Conservation (phyloP, 2,888 invertebrate genomes). For the Drosophila kanekoi region DNA sequence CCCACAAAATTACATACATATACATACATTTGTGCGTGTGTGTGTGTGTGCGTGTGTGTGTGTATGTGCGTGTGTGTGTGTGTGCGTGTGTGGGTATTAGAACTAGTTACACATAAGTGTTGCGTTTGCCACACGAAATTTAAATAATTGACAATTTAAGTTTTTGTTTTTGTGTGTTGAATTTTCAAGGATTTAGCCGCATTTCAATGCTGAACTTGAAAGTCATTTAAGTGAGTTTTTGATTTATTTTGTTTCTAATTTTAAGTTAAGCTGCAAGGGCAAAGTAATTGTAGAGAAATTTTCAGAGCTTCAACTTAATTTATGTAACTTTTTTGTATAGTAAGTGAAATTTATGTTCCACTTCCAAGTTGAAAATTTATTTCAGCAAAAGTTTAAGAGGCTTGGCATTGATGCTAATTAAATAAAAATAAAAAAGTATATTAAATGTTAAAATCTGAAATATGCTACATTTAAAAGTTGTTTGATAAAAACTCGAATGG, state of each 20-base stretch:
- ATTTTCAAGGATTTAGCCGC: constrained; percentile 38
- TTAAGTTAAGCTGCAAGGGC: not conserved
- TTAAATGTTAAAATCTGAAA: too few species aligned
- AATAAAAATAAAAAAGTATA: too few species aligned
- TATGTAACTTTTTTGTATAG: too few species aligned
- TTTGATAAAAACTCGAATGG: too few species aligned
- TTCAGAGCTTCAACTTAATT: too few species aligned
- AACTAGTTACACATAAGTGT: constrained; percentile 50
- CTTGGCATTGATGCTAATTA: too few species aligned
- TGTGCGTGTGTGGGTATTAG: constrained; percentile 29
- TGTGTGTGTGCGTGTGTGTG: constrained; percentile 5
- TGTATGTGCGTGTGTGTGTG: not conserved
- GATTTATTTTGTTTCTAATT: not conserved
- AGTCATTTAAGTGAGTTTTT: constrained; percentile 3
- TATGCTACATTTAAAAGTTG: too few species aligned
- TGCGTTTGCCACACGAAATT: constrained; percentile 51
- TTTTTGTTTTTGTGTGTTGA: constrained; percentile 35
- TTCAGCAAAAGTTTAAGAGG: too few species aligned
- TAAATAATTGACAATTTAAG: constrained; percentile 66
- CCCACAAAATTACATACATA: not conserved
- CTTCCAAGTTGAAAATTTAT: too few species aligned
- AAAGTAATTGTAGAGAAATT: too few species aligned
- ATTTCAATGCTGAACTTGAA: constrained; percentile 46
- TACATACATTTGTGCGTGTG: not conserved
- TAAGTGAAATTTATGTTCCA: too few species aligned